phyloP scores from a whole-genome alignment of 2,113 vertebrate species.

The Reinhardtius hippoglossoides region DNA sequence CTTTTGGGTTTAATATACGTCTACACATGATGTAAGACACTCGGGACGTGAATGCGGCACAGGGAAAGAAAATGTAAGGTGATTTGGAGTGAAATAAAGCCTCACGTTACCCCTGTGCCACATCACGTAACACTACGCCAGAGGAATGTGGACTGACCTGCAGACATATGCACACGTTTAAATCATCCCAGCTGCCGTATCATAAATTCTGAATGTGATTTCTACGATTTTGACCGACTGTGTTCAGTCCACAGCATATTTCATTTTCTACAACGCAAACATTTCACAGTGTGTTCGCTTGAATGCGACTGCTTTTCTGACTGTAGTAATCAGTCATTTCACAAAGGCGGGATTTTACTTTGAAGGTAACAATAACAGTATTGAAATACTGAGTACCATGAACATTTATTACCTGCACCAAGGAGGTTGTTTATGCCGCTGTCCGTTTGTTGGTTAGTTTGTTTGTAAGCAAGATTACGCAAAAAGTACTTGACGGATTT shows the following conservation, averaged over 20 bases:
- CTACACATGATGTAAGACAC: not conserved
- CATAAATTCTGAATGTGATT: slow-evolving; percentile 33
- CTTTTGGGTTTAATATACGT: not conserved
- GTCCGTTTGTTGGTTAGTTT: no score
- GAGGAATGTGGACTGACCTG: slow-evolving; percentile 50
- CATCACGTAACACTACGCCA: slow-evolving; percentile 2
- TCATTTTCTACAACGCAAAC: slow-evolving; percentile 1
- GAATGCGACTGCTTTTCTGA: not conserved
- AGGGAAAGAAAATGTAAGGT: slow-evolving; percentile 6
- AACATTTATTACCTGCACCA: no score
- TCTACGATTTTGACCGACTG: slow-evolving; percentile 9
- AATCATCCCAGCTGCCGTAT: slow-evolving; percentile 30
- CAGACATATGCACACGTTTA: slow-evolving; percentile 29
- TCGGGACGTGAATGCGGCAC: not conserved
- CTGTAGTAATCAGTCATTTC: not conserved
- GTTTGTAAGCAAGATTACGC: no score
- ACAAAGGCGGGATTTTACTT: not conserved
- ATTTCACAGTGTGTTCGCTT: not conserved
- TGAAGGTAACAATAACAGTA: not conserved
- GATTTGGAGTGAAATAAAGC: slow-evolving; percentile 20
- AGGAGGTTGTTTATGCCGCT: no score
- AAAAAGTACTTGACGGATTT: no score
- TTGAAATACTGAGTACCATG: not conserved
- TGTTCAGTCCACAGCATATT: not conserved
- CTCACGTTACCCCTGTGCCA: not conserved